Evolutionary conservation across 37 sponge, comb jelly and placozoan genomes (phyloP).

Genomic region (Halichondria panicea): DNA sequence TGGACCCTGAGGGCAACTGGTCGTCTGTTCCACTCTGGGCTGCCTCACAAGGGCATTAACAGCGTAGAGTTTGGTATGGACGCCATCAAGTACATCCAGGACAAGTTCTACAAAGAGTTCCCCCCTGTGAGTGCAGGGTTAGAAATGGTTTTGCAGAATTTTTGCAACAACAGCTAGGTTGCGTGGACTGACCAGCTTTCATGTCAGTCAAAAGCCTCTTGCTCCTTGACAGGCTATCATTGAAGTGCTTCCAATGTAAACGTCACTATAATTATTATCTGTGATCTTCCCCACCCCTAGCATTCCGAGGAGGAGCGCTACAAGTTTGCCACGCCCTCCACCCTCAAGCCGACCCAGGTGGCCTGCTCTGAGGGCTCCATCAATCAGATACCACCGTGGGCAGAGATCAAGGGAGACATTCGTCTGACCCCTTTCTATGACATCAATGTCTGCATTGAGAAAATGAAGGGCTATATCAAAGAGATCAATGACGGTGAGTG

Average conservation of each 20-base stretch:
- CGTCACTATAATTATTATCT: no score
- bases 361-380: constrained; percentile 59
- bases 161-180: no score
- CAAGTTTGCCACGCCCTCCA: constrained; percentile 74
- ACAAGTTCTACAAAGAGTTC: constrained; percentile 67
- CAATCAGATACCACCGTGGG: constrained; percentile 76
- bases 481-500: constrained; percentile 51
- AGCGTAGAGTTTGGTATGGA: constrained; percentile 64
- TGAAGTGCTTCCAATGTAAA: no score
- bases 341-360: constrained; percentile 79
- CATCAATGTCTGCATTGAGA: constrained; percentile 43
- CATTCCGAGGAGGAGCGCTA: constrained; percentile 63
- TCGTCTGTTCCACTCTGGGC: constrained; percentile 80
- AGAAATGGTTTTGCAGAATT: no score
- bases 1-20: constrained; percentile 69
- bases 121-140: constrained; percentile 52
- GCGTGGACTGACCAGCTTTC: no score
- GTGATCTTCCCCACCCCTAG: constrained; percentile 14
- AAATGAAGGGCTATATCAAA: constrained; percentile 49
- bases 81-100: constrained; percentile 48
- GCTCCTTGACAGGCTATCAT: no score
- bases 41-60: constrained; percentile 84
- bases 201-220: no score
- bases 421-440: constrained; percentile 81
- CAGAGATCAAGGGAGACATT: constrained; percentile 70